Evolutionary conservation across 2,113 vertebrate species (phyloP).

Genomic region (Misgurnus mizolepis): DNA sequence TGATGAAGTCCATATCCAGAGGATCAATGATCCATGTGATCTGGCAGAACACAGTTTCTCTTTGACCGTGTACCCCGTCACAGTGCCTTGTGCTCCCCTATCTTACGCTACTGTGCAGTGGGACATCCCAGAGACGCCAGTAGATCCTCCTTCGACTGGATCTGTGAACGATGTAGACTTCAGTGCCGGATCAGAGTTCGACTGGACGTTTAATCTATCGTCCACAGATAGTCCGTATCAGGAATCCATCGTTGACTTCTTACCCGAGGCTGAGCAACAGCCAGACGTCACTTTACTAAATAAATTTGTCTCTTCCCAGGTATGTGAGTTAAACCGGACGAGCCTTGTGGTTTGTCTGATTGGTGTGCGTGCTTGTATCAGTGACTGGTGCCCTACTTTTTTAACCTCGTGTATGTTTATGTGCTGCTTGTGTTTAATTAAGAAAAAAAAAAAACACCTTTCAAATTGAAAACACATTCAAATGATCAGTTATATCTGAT

Average conservation of each 20-base stretch:
- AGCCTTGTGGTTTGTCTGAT: constrained; percentile 43
- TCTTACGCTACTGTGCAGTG: constrained; percentile 70
- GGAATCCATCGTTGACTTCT: constrained; percentile 17
- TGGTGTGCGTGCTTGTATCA: constrained; percentile 12
- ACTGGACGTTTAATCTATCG: constrained; percentile 38
- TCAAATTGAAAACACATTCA: not conserved
- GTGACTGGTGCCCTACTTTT: not conserved
- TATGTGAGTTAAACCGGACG: constrained; percentile 50
- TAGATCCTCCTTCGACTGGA: constrained; percentile 40
- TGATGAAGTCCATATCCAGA: not conserved
- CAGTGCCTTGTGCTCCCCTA: constrained; percentile 50
- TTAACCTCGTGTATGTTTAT: not conserved
- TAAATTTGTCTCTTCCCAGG: constrained; percentile 54
- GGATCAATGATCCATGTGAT: not conserved
- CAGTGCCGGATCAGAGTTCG: constrained; percentile 14
- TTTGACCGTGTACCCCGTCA: constrained; percentile 57
- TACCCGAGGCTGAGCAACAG: not conserved
- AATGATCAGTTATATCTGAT: not conserved
- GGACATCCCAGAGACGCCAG: constrained; percentile 60
- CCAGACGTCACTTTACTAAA: constrained; percentile 26
- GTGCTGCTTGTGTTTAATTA: not conserved
- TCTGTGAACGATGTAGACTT: constrained; percentile 53
- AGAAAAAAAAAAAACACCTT: not conserved
- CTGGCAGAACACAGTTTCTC: constrained; percentile 38
- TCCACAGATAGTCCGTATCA: not conserved